phyloP scores from a whole-genome alignment of 1,140 invertebrate species.

The Drosophila dunni region DNA sequence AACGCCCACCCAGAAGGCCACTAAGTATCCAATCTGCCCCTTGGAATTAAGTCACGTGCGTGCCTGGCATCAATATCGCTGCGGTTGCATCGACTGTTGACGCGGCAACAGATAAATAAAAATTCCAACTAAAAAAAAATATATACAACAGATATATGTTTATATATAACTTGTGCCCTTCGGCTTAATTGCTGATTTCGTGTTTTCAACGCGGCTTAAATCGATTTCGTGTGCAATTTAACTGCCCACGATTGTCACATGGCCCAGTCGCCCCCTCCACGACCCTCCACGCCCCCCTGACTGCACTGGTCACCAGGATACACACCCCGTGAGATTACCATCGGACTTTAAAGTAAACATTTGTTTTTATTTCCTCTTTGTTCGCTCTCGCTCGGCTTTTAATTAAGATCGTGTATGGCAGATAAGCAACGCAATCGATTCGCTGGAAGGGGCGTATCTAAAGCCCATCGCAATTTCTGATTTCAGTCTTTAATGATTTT shows the following conservation, averaged over 20 bases:
- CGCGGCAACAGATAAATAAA: constrained; percentile 36
- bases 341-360: constrained; percentile 78
- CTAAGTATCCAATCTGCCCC: constrained; percentile 15
- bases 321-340: constrained; percentile 43
- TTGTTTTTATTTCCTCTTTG: constrained; percentile 63
- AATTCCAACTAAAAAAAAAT: constrained; percentile 38
- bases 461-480: constrained; percentile 6
- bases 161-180: constrained; percentile 56
- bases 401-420: constrained; percentile 72
- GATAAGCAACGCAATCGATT: constrained; percentile 55
- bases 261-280: constrained; percentile 32
- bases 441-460: constrained; percentile 26
- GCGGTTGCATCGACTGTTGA: constrained; percentile 15
- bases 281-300: background rate
- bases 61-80: constrained; percentile 67
- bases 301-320: constrained; percentile 7
- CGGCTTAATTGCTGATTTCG: constrained; percentile 75
- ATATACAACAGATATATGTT: too few relatives aligned
- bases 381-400: constrained; percentile 58
- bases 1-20: constrained; percentile 40
- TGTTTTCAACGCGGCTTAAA: constrained; percentile 72
- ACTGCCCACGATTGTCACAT: constrained; percentile 68
- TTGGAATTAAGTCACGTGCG: constrained; percentile 59
- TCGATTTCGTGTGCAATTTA: constrained; percentile 69
- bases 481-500: background rate